Percentiles rank a stretch among this genome's conserved stretches.
Evolutionary conservation across 1,140 invertebrate genomes (phyloP).

Genomic region (Drosophila albomicans): DNA sequence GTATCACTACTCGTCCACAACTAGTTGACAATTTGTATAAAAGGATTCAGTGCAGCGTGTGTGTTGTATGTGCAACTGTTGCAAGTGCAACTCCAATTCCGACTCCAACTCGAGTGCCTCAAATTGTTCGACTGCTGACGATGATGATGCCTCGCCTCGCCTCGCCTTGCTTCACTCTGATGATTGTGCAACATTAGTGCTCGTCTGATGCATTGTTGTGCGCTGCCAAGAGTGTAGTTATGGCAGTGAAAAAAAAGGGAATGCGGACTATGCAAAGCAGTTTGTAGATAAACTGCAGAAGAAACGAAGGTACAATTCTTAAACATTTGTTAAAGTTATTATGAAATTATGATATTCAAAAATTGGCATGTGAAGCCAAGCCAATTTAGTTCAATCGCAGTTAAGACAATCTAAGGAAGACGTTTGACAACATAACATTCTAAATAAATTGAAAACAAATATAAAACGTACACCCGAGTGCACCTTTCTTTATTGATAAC

Average conservation of each 20-base stretch:
- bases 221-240: conserved; percentile 24
- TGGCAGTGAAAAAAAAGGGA: neutral
- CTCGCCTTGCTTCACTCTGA: conserved; percentile 20
- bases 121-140: conserved; percentile 11
- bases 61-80: conserved; percentile 35
- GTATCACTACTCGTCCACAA: conserved; percentile 36
- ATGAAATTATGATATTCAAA: too few species aligned
- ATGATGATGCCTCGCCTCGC: conserved; percentile 24
- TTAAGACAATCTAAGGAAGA: too few species aligned
- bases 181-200: conserved; percentile 62
- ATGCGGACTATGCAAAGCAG: conserved; percentile 2
- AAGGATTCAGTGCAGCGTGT: conserved; percentile 67
- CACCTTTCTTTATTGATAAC: too few species aligned
- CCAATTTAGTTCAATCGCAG: too few species aligned
- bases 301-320: too few species aligned
- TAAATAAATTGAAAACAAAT: too few species aligned
- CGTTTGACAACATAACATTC: too few species aligned
- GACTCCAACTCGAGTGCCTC: neutral
- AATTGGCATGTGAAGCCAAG: too few species aligned
- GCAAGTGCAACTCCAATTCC: conserved; percentile 14
- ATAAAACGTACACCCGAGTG: too few species aligned
- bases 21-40: conserved; percentile 77
- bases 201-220: conserved; percentile 40
- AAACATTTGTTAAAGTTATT: too few species aligned
- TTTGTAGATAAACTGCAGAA: neutral